Percentiles rank a stretch among this genome's conserved stretches.
phyloP scores from a whole-genome alignment of 2,113 vertebrate genomes.

The Aythya baeri region DNA sequence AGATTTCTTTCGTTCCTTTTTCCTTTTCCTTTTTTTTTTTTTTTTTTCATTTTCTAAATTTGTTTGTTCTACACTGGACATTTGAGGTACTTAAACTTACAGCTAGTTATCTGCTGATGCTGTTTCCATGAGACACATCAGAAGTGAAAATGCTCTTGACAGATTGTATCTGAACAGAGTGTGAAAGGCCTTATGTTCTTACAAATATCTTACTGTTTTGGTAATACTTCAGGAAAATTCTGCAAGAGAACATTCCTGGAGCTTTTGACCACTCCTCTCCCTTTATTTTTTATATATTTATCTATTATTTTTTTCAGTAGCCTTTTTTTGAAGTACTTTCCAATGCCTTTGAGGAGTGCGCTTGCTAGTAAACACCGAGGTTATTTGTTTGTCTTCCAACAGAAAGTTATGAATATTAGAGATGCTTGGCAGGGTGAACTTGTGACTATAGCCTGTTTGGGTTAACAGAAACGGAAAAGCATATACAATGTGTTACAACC shows the following conservation, averaged over 20 bases:
- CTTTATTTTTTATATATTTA: background rate
- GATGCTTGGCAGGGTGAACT: background rate
- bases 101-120: background rate
- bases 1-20: background rate
- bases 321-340: background rate
- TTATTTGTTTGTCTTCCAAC: background rate
- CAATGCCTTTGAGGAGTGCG: background rate
- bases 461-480: background rate
- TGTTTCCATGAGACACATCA: background rate
- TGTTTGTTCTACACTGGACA: background rate
- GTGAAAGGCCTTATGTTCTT: background rate
- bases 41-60: background rate
- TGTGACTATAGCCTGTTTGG: background rate
- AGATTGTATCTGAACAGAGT: background rate
- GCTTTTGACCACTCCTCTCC: background rate
- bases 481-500: background rate
- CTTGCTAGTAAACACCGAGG: background rate
- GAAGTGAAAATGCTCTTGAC: background rate
- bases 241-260: background rate
- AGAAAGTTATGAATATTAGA: background rate
- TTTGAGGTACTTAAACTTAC: background rate
- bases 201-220: background rate
- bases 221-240: background rate
- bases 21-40: background rate
- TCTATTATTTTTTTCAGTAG: background rate